Base-by-base conservation (phyloP, 2,888 invertebrate species). In the Caradrina kadenii region DNA sequence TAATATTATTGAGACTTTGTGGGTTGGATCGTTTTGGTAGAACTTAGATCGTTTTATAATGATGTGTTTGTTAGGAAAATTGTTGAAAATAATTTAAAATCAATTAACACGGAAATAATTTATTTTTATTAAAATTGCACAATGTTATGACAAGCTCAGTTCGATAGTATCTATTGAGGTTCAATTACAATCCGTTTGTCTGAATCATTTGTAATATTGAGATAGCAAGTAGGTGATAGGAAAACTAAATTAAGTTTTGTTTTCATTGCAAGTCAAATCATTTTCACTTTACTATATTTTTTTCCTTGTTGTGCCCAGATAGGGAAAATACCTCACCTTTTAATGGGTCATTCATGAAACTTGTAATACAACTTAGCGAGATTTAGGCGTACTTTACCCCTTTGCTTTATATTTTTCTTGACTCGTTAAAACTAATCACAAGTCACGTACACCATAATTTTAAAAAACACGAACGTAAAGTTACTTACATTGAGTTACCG, bases 361-460 rank as follows among this genome's bases (percentile, higher is more conserved):
- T 15, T 26, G 26, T 26, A 26, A 26, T 26, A 26, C 60, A 13
- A 17, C 1, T 42, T 8, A 0, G 17, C 10, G 4, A 35, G 21
- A 35, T 53, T 0, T 35, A 4, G 1, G 5, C 13, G 6, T 13
- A 19, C 13, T 19, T 4, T 19, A 39, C 13, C 21, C 0, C 11
- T 66, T 4, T 39, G 11, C 17, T 13, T 42, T 15, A 15, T 15
- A 17, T 26, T 54, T 62, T 53, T 39, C 31, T 17, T 17, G 53
- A 6, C 4, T 45, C 2, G 45, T 45, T 42, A 49, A n/a, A 13
- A 42, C 50, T 35, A 48, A 50, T 22, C 66, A 31, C 15, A 22
- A 49, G 67, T 63, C 67, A 76, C 73, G 77, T 76, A 76, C 48
- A 66, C 76, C 39, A 31, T 59, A 31, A 48, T 62, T 65, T n/a